Conservation (phyloP, 2,888 invertebrate genomes). For the Axea sp. region DNA sequence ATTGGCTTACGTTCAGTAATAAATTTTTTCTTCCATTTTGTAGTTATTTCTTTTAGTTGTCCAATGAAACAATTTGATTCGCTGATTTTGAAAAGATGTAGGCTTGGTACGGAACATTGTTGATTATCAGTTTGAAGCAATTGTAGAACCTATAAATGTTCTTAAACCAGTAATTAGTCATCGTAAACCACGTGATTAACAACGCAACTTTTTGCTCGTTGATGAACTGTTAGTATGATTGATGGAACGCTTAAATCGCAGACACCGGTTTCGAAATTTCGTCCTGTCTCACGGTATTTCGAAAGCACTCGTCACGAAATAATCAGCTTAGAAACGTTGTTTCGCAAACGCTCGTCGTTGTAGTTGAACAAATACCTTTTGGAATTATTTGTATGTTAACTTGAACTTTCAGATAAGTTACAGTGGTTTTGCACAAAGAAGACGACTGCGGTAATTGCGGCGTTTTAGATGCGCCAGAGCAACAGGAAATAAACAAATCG, state of each 20-base stretch:
- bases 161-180: constrained; percentile 23
- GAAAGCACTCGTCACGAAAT: constrained; percentile 15
- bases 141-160: constrained; percentile 5
- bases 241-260: constrained; percentile 38
- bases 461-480: no score
- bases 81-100: no score
- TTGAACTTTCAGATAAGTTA: no score
- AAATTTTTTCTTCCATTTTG: constrained; percentile 2
- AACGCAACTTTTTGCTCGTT: constrained; percentile 17
- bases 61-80: no score
- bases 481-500: background rate
- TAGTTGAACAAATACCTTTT: background rate
- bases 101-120: no score
- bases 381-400: background rate
- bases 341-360: constrained; percentile 9
- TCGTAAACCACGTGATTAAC: constrained; percentile 12
- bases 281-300: constrained; percentile 31
- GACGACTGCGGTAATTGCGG: no score
- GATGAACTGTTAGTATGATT: constrained; percentile 23
- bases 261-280: constrained; percentile 33
- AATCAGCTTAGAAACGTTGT: constrained; percentile 20
- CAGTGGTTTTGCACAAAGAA: no score
- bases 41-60: no score
- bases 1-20: constrained; percentile 13
- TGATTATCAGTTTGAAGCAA: constrained; percentile 3